Conservation (phyloP, 1,140 invertebrate genomes). For the Pseudomyrmex cubaensis region DNA sequence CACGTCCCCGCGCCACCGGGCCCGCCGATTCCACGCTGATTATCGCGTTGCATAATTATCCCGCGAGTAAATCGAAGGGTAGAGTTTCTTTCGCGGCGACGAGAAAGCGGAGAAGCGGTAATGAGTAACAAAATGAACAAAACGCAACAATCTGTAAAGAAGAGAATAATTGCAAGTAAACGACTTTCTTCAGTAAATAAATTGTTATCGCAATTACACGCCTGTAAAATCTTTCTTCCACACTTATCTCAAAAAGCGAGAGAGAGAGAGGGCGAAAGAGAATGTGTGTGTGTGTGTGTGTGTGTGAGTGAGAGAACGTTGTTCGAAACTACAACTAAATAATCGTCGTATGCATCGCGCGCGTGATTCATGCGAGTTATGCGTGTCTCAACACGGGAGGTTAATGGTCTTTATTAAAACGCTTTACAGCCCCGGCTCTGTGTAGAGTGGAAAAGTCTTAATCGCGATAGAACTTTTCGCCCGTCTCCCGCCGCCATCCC, state of each 20-base stretch:
- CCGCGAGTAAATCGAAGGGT: constrained; percentile 18
- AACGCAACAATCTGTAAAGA: background rate
- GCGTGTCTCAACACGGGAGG: constrained; percentile 26
- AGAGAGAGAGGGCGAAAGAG: background rate
- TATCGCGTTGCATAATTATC: constrained; percentile 40
- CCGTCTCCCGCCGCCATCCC: constrained; percentile 10
- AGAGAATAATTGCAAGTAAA: background rate
- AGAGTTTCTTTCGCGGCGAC: no score
- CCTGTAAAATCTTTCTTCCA: no score
- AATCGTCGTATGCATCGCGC: background rate
- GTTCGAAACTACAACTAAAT: constrained; percentile 27
- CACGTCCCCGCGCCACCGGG: no score
- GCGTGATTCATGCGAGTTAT: constrained; percentile 37
- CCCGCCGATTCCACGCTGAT: constrained; percentile 8
- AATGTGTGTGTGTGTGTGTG: no score
- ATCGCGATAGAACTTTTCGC: constrained; percentile 32
- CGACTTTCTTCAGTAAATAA: background rate
- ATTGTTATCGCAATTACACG: no score
- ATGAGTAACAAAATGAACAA: background rate
- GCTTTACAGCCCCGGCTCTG: no score
- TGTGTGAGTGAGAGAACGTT: background rate
- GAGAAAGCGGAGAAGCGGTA: background rate
- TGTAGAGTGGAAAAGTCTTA: no score
- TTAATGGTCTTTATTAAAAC: constrained; percentile 26
- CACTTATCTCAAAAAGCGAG: no score